Evolutionary conservation across 2,113 vertebrate genomes (phyloP).

Genomic region (Microtus montanus): DNA sequence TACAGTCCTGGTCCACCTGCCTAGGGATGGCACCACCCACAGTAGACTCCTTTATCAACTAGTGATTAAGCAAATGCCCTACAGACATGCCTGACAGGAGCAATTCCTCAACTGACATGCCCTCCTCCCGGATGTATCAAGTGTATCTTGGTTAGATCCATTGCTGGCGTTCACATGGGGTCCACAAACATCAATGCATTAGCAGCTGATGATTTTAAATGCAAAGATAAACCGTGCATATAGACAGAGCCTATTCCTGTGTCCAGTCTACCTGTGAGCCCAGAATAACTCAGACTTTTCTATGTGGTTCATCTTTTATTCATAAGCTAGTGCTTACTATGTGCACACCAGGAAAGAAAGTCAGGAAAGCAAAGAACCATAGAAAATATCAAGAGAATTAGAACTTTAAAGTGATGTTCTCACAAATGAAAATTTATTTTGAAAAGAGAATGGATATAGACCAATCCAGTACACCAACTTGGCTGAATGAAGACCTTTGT

Average conservation of each 20-base stretch:
- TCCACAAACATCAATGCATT: neutral
- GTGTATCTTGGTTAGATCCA: too few species aligned
- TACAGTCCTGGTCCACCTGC: neutral
- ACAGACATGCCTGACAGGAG: neutral
- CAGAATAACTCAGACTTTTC: neutral
- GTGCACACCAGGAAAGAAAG: conserved; percentile 51
- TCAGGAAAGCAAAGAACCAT: conserved; percentile 49
- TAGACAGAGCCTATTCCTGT: neutral
- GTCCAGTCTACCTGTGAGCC: neutral
- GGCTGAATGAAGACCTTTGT: neutral
- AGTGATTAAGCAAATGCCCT: neutral
- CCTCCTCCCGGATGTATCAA: neutral
- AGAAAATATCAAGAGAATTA: conserved; percentile 45
- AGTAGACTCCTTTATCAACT: neutral
- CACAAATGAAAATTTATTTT: neutral
- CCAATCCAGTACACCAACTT: neutral
- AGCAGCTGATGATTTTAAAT: neutral
- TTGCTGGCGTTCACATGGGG: neutral
- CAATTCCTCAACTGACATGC: neutral
- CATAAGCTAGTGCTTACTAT: conserved; percentile 26
- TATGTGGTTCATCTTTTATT: conserved; percentile 66
- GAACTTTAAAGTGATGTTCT: conserved; percentile 1
- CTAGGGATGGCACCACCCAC: neutral
- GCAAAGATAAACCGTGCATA: neutral
- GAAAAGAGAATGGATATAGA: neutral